phyloP scores from a whole-genome alignment of 2,113 vertebrate genomes.

The Zosterops lateralis region DNA sequence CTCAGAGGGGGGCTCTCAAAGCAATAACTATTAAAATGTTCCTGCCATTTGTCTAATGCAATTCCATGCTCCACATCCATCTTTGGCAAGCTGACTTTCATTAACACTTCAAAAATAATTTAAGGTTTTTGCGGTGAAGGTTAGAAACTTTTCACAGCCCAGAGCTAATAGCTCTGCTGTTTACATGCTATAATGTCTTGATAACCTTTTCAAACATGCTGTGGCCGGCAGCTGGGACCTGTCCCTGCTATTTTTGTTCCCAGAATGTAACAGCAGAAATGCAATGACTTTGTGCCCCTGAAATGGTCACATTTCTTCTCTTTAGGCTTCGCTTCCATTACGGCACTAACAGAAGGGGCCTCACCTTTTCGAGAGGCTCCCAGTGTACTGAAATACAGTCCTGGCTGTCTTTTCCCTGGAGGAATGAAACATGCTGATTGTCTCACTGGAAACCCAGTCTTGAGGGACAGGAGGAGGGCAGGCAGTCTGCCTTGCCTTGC shows the following conservation, averaged over 20 bases:
- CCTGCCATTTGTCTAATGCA: constrained; percentile 75
- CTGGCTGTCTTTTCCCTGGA: constrained; percentile 24
- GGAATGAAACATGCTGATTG: constrained; percentile 13
- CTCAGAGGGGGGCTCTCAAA: constrained; percentile 50
- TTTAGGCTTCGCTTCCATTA: constrained; percentile 51
- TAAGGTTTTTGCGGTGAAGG: constrained; percentile 76
- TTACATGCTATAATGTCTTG: constrained; percentile 76
- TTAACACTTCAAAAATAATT: constrained; percentile 82
- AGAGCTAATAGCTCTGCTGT: constrained; percentile 76
- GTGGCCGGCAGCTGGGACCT: constrained; percentile 68
- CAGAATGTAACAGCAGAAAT: constrained; percentile 62
- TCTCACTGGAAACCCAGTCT: neutral
- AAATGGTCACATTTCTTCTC: constrained; percentile 66
- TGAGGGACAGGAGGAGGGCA: neutral
- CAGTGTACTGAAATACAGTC: constrained; percentile 28
- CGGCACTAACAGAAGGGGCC: constrained; percentile 40
- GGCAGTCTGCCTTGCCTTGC: neutral
- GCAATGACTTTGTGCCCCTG: constrained; percentile 60
- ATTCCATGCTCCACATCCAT: constrained; percentile 72
- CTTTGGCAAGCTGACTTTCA: constrained; percentile 74
- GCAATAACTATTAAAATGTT: constrained; percentile 76
- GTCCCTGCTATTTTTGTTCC: constrained; percentile 69
- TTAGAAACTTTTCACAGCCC: constrained; percentile 77
- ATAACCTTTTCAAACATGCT: constrained; percentile 74
- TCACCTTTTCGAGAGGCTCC: constrained; percentile 63